Conservation (phyloP, 92 coral and sea anemone species). For the Hydrozoanthus gracilis region DNA sequence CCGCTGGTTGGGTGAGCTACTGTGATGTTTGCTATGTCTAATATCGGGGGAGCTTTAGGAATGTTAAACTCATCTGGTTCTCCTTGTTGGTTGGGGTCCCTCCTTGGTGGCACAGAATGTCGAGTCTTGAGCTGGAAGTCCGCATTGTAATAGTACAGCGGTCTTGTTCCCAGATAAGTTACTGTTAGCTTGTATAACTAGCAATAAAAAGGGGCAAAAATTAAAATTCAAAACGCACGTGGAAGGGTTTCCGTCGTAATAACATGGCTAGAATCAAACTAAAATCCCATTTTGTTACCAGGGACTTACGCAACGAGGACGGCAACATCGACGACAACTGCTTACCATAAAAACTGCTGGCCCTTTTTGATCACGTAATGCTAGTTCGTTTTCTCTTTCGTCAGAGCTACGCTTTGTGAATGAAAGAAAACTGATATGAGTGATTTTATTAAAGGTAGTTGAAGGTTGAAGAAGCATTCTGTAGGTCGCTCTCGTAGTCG, state of each 20-base stretch:
- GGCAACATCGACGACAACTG: no score
- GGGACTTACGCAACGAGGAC: no score
- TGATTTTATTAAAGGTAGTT: no score
- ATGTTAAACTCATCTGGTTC: not conserved
- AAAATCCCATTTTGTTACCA: no score
- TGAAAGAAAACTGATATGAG: no score
- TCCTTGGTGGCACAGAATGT: conserved; percentile 4
- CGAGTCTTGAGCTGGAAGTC: conserved; percentile 3
- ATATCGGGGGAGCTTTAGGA: not conserved
- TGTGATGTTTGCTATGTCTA: conserved; percentile 6
- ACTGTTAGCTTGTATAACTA: conserved; percentile 16
- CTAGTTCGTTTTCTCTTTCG: no score
- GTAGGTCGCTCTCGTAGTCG: no score
- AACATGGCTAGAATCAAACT: no score
- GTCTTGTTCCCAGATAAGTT: conserved; percentile 24
- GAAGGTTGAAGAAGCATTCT: no score
- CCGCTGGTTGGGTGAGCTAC: conserved; percentile 1
- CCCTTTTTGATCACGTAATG: no score
- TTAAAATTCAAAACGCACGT: not conserved
- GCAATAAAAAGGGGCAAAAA: not conserved
- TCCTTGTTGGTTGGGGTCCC: not conserved
- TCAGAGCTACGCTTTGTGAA: no score
- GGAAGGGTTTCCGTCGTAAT: not conserved
- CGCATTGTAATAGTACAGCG: conserved; percentile 27
- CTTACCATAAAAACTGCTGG: no score